These are phyloP conservation scores for Pogonocherus hispidulus DNA, from an alignment of 2,888 invertebrate genomes.

Conservation along the genomic window DNA sequence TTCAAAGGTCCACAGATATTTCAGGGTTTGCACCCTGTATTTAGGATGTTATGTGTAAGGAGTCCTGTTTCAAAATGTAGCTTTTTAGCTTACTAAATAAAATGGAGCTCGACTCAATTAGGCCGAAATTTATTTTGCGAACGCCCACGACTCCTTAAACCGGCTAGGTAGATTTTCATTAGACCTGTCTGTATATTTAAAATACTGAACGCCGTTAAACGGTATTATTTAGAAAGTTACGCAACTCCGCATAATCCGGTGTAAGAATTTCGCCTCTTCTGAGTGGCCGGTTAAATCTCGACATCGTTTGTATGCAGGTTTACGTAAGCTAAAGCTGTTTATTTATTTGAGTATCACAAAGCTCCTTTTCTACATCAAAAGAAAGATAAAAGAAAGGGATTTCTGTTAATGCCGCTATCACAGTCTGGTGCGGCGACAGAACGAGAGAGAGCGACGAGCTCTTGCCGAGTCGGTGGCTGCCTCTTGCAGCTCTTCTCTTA, in stretches of 20 bases:
- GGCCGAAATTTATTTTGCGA: too few species aligned
- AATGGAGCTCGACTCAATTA: too few species aligned
- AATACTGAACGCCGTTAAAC: not conserved
- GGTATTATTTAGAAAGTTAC: not conserved
- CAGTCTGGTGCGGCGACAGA: conserved; percentile 24
- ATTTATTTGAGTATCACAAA: conserved; percentile 60
- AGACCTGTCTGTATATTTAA: not conserved
- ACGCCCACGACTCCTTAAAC: too few species aligned
- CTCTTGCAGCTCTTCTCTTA: not conserved
- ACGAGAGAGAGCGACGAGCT: too few species aligned
- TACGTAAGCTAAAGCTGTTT: conserved; percentile 58
- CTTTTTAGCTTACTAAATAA: too few species aligned
- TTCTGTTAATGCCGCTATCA: conserved; percentile 55
- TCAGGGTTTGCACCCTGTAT: too few species aligned
- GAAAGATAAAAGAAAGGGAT: conserved; percentile 58
- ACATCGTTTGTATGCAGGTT: conserved; percentile 48
- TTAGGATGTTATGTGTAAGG: too few species aligned
- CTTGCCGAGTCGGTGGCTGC: not conserved
- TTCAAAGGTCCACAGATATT: too few species aligned
- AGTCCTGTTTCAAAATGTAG: too few species aligned
- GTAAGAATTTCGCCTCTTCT: not conserved
- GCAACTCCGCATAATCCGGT: not conserved
- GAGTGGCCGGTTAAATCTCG: conserved; percentile 42
- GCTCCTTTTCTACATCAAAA: conserved; percentile 58
- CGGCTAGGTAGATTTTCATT: too few species aligned